These are phyloP conservation scores for Limnodromus scolopaceus DNA, from an alignment of 2,797 vertebrate genomes.

Conservation along the genomic window DNA sequence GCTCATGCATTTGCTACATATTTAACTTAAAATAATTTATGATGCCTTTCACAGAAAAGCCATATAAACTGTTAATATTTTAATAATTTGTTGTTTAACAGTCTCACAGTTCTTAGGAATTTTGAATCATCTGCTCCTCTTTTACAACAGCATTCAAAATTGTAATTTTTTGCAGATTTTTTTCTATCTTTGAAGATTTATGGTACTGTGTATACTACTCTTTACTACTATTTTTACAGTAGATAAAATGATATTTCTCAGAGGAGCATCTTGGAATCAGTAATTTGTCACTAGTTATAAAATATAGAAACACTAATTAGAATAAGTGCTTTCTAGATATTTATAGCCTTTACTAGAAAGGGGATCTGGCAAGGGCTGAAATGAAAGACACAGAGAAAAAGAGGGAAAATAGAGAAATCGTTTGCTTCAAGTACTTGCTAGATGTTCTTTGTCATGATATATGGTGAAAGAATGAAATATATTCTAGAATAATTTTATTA, in stretches of 20 bases:
- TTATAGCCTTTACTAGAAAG: conserved; percentile 52
- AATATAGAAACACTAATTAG: conserved; percentile 13
- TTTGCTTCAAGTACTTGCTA: not conserved
- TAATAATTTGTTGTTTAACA: not conserved
- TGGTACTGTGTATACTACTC: not conserved
- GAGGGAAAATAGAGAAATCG: not conserved
- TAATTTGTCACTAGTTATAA: conserved; percentile 14
- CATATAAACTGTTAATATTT: not conserved
- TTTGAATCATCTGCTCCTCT: not conserved
- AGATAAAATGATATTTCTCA: not conserved
- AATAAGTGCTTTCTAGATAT: conserved; percentile 43
- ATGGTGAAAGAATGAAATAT: not conserved
- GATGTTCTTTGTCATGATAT: not conserved
- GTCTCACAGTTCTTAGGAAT: not conserved
- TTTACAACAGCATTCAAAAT: not conserved
- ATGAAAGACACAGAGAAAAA: not conserved
- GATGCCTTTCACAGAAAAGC: not conserved
- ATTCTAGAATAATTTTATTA: not conserved
- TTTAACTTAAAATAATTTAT: not conserved
- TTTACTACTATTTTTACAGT: not conserved
- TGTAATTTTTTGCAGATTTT: not conserved
- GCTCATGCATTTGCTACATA: not conserved
- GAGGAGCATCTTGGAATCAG: not conserved
- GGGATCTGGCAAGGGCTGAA: not conserved
- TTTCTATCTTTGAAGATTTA: not conserved